Evolutionary conservation across 1,140 invertebrate species (phyloP).

Genomic region (Hylaeus volcanicus): DNA sequence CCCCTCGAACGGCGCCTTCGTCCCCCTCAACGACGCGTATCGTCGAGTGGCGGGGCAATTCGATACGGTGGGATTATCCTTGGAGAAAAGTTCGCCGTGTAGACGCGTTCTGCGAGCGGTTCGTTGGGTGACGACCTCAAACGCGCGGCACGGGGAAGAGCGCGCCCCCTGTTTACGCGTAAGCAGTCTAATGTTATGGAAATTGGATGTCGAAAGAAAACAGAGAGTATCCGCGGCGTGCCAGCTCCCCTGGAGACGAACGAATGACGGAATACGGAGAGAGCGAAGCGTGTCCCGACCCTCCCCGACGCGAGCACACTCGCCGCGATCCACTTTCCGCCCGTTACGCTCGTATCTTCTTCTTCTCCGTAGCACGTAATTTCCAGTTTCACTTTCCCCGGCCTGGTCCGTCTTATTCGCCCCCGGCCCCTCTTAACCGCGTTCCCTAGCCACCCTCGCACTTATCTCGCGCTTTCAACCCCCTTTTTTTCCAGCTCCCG

Average conservation of each 20-base stretch:
- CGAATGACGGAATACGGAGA: slow-evolving; percentile 32
- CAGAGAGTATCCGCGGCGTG: slow-evolving; percentile 56
- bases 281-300: background rate
- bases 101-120: slow-evolving; percentile 15
- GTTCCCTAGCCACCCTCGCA: background rate
- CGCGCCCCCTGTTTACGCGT: slow-evolving; percentile 61
- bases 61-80: background rate
- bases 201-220: slow-evolving; percentile 77
- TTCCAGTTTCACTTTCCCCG: slow-evolving; percentile 29
- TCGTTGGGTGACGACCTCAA: slow-evolving; percentile 53
- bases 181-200: slow-evolving; percentile 77
- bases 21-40: too few species aligned
- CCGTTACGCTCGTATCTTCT: slow-evolving; percentile 25
- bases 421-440: slow-evolving; percentile 24
- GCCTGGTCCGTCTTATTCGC: background rate
- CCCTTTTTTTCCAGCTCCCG: too few species aligned
- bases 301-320: background rate
- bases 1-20: background rate
- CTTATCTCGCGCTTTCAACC: slow-evolving; percentile 16
- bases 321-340: slow-evolving; percentile 26
- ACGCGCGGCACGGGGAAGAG: slow-evolving; percentile 5
- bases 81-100: background rate
- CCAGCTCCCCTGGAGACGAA: slow-evolving; percentile 36
- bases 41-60: too few species aligned
- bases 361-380: slow-evolving; percentile 2